Percentiles rank a stretch among this genome's conserved stretches.
Conservation (phyloP, 2,797 vertebrate species). For the Columba guinea region DNA sequence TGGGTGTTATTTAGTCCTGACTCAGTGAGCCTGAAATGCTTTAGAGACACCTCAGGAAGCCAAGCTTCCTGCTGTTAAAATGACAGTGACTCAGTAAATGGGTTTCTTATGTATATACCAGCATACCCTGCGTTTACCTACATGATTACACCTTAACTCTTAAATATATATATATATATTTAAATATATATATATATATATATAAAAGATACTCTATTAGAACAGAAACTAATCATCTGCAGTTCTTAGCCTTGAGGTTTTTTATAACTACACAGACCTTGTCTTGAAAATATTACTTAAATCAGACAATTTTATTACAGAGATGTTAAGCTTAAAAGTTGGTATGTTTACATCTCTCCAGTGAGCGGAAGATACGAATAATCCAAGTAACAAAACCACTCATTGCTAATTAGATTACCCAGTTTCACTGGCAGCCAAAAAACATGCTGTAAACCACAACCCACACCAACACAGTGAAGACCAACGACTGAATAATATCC, state of each 20-base stretch:
- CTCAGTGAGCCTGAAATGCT: constrained; percentile 71
- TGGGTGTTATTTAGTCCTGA: constrained; percentile 76
- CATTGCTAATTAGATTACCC: not conserved
- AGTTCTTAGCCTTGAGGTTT: not conserved
- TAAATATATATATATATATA: no score
- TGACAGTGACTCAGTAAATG: constrained; percentile 67
- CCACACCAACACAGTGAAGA: not conserved
- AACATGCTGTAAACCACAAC: rapidly evolving
- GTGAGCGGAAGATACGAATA: not conserved
- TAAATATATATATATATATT: not conserved
- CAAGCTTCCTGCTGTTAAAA: constrained; percentile 64
- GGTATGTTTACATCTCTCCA: not conserved
- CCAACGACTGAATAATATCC: not conserved
- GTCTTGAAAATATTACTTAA: not conserved
- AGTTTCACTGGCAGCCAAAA: not conserved
- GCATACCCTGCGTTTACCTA: not conserved
- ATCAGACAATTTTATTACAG: not conserved
- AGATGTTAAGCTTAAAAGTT: not conserved
- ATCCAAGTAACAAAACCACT: not conserved
- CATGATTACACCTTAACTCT: not conserved
- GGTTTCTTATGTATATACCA: constrained; percentile 35
- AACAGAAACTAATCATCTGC: not conserved
- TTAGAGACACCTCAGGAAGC: constrained; percentile 67
- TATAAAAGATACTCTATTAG: not conserved
- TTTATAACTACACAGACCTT: not conserved